Percentiles rank a stretch among this genome's conserved stretches.
Conservation (phyloP, 2,888 invertebrate species). For the Pristionchus arcanus region DNA sequence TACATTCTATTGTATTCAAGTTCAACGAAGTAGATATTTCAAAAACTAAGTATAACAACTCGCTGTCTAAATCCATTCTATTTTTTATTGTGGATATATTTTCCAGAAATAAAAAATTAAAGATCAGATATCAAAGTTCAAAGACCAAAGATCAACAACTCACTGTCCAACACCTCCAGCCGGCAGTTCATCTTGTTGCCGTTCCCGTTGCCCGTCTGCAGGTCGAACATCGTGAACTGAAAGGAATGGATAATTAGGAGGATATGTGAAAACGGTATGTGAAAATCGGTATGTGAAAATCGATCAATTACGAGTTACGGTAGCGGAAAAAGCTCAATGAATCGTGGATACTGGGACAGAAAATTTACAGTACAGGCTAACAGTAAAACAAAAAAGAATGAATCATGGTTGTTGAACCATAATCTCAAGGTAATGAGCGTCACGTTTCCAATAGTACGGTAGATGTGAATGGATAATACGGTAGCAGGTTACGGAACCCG, state of each 20-base stretch:
- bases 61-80: too few relatives aligned
- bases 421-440: too few relatives aligned
- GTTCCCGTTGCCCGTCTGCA: slow-evolving; percentile 71
- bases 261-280: neutral
- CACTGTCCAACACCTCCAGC: slow-evolving; percentile 71
- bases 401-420: too few relatives aligned
- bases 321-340: neutral
- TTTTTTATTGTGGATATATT: too few relatives aligned
- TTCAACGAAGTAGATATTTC: too few relatives aligned
- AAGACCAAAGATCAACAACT: slow-evolving; percentile 10
- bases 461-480: neutral
- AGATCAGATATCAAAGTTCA: neutral
- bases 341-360: neutral
- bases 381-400: neutral
- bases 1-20: too few relatives aligned
- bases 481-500: neutral
- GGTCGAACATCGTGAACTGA: slow-evolving; percentile 44
- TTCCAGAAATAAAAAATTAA: too few relatives aligned
- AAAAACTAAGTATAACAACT: too few relatives aligned
- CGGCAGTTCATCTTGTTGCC: slow-evolving; percentile 77
- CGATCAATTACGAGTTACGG: neutral
- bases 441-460: too few relatives aligned
- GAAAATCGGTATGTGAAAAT: neutral
- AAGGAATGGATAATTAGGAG: neutral
- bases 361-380: neutral